A percentile compares a stretch with the other conserved stretches of the same genome.
Conservation (phyloP, 64 coral and sea anemone species). For the Acropora tenuis region DNA sequence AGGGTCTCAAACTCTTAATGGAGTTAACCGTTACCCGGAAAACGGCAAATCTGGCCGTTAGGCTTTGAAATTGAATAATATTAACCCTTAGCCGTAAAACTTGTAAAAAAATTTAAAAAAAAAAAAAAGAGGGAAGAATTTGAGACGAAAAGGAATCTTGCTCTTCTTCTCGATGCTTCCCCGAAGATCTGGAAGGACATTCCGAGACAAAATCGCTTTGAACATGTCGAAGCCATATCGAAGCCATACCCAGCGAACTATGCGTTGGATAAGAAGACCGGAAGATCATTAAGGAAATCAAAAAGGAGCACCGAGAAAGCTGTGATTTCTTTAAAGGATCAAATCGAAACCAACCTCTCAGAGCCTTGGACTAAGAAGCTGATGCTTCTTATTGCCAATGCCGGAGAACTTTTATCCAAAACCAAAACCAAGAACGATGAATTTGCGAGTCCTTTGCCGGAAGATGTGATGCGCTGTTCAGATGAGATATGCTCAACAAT, state of each 20-base stretch:
- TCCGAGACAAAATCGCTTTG: not conserved
- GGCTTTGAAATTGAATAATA: too few relatives aligned
- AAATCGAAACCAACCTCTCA: not conserved
- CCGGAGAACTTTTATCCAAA: not conserved
- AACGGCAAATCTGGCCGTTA: too few relatives aligned
- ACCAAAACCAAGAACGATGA: not conserved
- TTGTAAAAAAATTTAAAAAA: too few relatives aligned
- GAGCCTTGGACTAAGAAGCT: not conserved
- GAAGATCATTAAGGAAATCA: not conserved
- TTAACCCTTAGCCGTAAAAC: too few relatives aligned
- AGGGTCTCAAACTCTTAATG: too few relatives aligned
- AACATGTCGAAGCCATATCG: not conserved
- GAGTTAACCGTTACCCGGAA: too few relatives aligned
- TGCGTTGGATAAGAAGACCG: not conserved
- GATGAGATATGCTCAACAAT: not conserved
- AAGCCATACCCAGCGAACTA: not conserved
- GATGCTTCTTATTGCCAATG: slow-evolving; percentile 5
- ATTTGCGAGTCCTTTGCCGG: not conserved
- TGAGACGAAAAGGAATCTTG: slow-evolving; percentile 5
- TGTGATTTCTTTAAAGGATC: not conserved
- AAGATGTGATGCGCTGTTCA: not conserved
- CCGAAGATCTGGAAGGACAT: not conserved
- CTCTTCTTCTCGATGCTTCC: not conserved
- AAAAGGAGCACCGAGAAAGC: not conserved
- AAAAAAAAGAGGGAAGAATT: too few relatives aligned